Evolutionary conservation across 2,113 vertebrate species (phyloP).

Genomic region (Balaeniceps rex): DNA sequence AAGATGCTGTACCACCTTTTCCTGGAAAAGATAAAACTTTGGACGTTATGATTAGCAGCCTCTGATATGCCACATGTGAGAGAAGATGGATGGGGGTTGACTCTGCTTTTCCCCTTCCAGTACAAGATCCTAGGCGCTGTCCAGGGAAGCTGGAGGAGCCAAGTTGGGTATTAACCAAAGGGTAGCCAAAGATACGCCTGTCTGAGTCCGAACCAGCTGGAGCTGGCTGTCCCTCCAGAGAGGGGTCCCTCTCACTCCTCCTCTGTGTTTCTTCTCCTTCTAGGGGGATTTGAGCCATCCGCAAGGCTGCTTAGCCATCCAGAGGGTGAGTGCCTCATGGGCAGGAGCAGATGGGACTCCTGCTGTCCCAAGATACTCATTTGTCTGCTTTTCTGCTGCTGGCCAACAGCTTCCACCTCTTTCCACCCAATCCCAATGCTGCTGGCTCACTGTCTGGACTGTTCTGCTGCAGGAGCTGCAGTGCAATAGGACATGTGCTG

Average conservation of each 20-base stretch:
- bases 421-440: background rate
- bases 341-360: background rate
- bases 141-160: background rate
- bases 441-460: background rate
- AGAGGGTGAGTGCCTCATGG: background rate
- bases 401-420: background rate
- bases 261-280: background rate
- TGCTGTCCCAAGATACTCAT: background rate
- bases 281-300: background rate
- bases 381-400: background rate
- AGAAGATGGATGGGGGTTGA: background rate
- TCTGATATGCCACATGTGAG: background rate
- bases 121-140: background rate
- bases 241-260: background rate
- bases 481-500: background rate
- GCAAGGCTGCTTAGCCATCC: background rate
- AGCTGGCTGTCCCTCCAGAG: background rate
- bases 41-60: fast-evolving
- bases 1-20: background rate
- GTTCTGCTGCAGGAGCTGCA: background rate
- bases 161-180: background rate
- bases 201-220: background rate
- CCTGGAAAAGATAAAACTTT: background rate
- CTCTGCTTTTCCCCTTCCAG: background rate
- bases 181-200: fast-evolving